Conservation (phyloP, 2,797 vertebrate genomes). For the Serranus cabrilla region DNA sequence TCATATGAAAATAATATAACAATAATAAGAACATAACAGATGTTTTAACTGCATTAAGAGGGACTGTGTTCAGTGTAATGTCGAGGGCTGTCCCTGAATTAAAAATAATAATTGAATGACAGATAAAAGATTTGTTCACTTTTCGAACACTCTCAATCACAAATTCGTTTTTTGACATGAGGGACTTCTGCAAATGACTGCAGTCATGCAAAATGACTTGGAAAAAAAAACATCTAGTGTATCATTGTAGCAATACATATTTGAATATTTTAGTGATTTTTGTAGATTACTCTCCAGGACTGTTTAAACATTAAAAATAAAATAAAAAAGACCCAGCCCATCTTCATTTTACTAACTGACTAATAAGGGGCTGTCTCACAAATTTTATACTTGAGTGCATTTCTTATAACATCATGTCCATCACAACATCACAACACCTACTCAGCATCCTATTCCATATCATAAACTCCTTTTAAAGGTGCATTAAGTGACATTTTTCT, state of each 20-base stretch:
- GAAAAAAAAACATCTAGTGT: conserved; percentile 37
- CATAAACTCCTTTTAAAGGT: conserved; percentile 52
- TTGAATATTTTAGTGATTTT: conserved; percentile 52
- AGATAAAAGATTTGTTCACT: conserved; percentile 40
- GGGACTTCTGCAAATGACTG: conserved; percentile 53
- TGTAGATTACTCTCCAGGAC: conserved; percentile 27
- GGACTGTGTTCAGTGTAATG: conserved; percentile 59
- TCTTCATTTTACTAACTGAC: conserved; percentile 50
- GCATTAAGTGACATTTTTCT: conserved; percentile 44
- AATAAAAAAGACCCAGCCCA: conserved; percentile 38
- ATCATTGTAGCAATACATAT: conserved; percentile 54
- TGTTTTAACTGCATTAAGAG: conserved; percentile 62
- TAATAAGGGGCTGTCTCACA: conserved; percentile 51
- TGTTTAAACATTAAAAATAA: conserved; percentile 24
- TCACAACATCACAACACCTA: conserved; percentile 72
- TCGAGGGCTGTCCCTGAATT: conserved; percentile 46
- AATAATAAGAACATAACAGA: conserved; percentile 75
- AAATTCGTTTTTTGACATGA: conserved; percentile 43
- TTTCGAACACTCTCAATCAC: conserved; percentile 41
- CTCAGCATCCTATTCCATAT: conserved; percentile 54
- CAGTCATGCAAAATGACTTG: conserved; percentile 73
- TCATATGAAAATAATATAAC: conserved; percentile 85
- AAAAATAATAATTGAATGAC: conserved; percentile 35
- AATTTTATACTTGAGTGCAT: conserved; percentile 44
- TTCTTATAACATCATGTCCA: conserved; percentile 62